A percentile compares a stretch with the other conserved stretches of the same genome.
phyloP scores from a whole-genome alignment of 2,888 invertebrate species.

The Athalia circularis region DNA sequence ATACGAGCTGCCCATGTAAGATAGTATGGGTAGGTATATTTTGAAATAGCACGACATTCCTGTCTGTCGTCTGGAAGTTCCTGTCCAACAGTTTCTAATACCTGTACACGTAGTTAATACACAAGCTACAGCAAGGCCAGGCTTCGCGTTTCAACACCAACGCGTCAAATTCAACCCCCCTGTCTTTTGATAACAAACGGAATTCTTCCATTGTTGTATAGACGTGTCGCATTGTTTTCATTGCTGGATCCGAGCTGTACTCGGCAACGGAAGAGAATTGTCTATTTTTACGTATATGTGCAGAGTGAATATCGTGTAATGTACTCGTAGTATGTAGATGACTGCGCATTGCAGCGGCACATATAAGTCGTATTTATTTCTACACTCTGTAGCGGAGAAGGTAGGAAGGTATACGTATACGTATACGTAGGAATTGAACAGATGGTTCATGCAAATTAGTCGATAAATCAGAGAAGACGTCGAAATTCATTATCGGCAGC shows the following conservation, averaged over 20 bases:
- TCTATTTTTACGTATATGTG: background rate
- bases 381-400: background rate
- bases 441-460: slow-evolving; percentile 46
- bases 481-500: slow-evolving; percentile 64
- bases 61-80: background rate
- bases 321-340: background rate
- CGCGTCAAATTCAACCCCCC: slow-evolving; percentile 63
- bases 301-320: background rate
- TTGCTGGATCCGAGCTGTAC: slow-evolving; percentile 16
- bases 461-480: slow-evolving; percentile 46
- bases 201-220: slow-evolving; percentile 43
- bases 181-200: slow-evolving; percentile 44
- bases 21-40: background rate
- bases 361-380: background rate
- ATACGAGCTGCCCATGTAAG: too few species aligned
- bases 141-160: slow-evolving; percentile 65
- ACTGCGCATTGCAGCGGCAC: too few species aligned
- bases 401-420: background rate
- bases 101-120: background rate
- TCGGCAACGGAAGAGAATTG: slow-evolving; percentile 1
- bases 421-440: slow-evolving; percentile 18
- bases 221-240: slow-evolving; percentile 36
- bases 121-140: slow-evolving; percentile 39
- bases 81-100: slow-evolving; percentile 34
- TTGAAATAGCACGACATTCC: slow-evolving; percentile 25